Evolutionary conservation across 2,113 vertebrate genomes (phyloP).

Genomic region (Barbus barbus): DNA sequence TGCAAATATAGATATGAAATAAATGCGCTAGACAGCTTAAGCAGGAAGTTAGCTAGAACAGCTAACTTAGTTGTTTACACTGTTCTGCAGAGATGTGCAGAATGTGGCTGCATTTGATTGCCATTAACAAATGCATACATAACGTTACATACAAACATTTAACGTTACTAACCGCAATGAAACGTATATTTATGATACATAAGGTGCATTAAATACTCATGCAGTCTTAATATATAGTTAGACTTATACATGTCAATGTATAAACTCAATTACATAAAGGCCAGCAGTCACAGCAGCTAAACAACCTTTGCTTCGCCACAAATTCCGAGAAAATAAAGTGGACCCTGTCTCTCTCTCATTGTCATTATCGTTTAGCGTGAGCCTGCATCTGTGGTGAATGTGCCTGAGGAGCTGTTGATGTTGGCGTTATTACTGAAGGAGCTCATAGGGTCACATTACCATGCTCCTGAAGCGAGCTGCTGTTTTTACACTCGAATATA

Average conservation of each 20-base stretch:
- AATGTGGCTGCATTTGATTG: background rate
- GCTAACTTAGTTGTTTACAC: constrained; percentile 3
- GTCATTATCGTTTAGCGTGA: background rate
- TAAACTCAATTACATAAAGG: background rate
- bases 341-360: background rate
- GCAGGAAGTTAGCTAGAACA: background rate
- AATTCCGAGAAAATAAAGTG: background rate
- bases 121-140: background rate
- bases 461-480: background rate
- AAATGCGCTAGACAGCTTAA: background rate
- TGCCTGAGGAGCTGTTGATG: constrained; percentile 23
- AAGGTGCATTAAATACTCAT: background rate
- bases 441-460: background rate
- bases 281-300: background rate
- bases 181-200: background rate
- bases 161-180: background rate
- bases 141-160: background rate
- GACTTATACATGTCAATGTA: background rate
- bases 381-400: background rate
- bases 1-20: no score
- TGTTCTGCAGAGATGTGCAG: background rate
- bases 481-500: no score
- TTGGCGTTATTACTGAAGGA: constrained; percentile 38
- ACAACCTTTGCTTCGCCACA: background rate
- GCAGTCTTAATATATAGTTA: background rate